A percentile compares a stretch with the other conserved stretches of the same genome.
Evolutionary conservation across 2,797 vertebrate species (phyloP).

Genomic region (Labeo calbasu): DNA sequence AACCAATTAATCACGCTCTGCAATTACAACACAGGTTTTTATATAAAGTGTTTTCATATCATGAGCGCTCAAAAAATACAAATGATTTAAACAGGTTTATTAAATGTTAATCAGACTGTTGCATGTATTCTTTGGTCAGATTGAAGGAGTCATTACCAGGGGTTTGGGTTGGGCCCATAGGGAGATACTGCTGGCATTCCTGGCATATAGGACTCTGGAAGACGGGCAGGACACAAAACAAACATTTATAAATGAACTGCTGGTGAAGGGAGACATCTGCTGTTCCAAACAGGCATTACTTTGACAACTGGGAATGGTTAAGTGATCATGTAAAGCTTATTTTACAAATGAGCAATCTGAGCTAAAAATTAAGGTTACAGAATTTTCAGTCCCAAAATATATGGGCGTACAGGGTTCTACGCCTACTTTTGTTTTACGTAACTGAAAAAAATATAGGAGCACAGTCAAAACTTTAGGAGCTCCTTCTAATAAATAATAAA

Average conservation of each 20-base stretch:
- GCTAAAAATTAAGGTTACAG: not conserved
- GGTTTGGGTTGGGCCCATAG: conserved; percentile 87
- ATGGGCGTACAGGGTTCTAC: no score
- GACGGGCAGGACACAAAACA: conserved; percentile 48
- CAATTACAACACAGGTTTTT: not conserved
- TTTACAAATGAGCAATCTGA: not conserved
- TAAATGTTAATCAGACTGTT: not conserved
- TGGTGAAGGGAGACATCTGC: conserved; percentile 69
- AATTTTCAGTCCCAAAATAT: no score
- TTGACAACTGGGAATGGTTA: not conserved
- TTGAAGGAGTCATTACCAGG: conserved; percentile 81
- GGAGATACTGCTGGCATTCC: conserved; percentile 87
- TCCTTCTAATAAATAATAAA: no score
- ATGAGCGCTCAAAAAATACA: not conserved
- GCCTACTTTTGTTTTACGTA: no score
- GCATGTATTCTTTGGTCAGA: not conserved
- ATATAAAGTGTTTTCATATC: not conserved
- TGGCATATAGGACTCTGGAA: conserved; percentile 93
- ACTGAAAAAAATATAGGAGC: no score
- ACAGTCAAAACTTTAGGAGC: no score
- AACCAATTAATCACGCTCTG: conserved; percentile 12
- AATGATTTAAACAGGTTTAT: not conserved
- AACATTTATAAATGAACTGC: conserved; percentile 9
- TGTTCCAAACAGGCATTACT: conserved; percentile 52
- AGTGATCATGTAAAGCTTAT: not conserved